Base-by-base conservation (phyloP, 2,797 vertebrate genomes). In the Sitta carolinensis region DNA sequence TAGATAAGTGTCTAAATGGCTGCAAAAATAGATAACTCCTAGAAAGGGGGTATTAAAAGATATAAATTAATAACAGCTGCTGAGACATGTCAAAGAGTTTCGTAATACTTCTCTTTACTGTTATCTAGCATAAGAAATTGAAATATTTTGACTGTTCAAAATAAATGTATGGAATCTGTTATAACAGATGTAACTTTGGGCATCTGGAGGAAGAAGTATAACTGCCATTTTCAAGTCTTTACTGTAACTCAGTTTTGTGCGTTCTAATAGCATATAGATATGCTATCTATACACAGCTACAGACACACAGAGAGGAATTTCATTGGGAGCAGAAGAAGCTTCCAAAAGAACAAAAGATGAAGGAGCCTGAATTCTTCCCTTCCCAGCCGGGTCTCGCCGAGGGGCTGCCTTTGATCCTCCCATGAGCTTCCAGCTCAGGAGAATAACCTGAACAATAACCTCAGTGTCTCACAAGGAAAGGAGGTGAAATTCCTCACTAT, bases 311-410 rank as follows among this genome's bases (percentile, higher is more conserved):
- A 30, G 21, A 40, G 5, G 38, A 84, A 47, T 62, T 69, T 76
- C 76, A 7, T n/a, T 51, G 26, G 17, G 47, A 62, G 22, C 22
- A 79, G 30, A 62, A 26, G 14, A 48, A 79, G 58, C 3, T 68
- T 59, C 26, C 30, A 52, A 77, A 85, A 74, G 16, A 57, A 43
- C 11, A 47, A 61, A 81, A 67, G 34, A 69, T 75, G 18, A 42
- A 8, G 13, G 42, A 74, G 8, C 3, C n/a, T 67, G 52, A 70
- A 67, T 59, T 61, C 15, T 67, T 48, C 26, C 8, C 27, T 62
- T 69, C 26, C 25, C 52, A 45, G 25, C 2, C 0, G 0, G 10
- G 32, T 91, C 43, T 73, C 73, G 13, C 32, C 5, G 6, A 68
- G 45, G 47, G 32, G 15, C 42, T 78, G 23, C 9, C 47, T 92